Evolutionary conservation across 2,113 vertebrate species (phyloP).

Genomic region (Pygoscelis adeliae): DNA sequence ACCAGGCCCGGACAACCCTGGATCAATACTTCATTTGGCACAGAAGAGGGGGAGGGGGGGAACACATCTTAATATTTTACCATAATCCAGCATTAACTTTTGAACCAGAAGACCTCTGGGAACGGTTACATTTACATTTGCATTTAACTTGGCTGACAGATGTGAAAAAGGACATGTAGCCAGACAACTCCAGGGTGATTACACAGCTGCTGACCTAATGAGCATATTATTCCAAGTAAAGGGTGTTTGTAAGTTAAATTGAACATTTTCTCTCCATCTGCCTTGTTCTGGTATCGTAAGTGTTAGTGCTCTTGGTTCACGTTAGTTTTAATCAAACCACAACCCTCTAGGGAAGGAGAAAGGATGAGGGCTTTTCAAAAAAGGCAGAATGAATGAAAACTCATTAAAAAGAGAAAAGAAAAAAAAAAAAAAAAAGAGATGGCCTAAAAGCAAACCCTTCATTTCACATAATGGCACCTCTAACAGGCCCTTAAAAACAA

Average conservation of each 20-base stretch:
- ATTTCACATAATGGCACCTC: background rate
- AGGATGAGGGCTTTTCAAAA: background rate
- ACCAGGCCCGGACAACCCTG: background rate
- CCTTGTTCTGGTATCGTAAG: background rate
- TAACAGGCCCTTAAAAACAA: background rate
- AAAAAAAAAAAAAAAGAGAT: fast-evolving
- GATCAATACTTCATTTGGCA: background rate
- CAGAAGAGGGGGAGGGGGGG: fast-evolving
- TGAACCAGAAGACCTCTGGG: background rate
- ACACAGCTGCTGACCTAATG: background rate
- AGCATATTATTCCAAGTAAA: background rate
- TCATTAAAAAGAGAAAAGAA: background rate
- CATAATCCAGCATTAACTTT: background rate
- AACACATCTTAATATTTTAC: background rate
- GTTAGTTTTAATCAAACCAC: conserved; percentile 19
- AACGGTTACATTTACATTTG: background rate
- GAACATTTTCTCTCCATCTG: background rate
- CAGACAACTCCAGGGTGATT: background rate
- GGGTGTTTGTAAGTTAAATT: fast-evolving
- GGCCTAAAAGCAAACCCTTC: background rate
- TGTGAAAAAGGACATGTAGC: background rate
- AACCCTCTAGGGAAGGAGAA: background rate
- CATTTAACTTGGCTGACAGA: background rate
- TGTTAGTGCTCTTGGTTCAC: background rate
- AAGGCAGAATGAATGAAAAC: background rate